phyloP scores from a whole-genome alignment of 2,113 vertebrate genomes.

The Labrus mixtus region DNA sequence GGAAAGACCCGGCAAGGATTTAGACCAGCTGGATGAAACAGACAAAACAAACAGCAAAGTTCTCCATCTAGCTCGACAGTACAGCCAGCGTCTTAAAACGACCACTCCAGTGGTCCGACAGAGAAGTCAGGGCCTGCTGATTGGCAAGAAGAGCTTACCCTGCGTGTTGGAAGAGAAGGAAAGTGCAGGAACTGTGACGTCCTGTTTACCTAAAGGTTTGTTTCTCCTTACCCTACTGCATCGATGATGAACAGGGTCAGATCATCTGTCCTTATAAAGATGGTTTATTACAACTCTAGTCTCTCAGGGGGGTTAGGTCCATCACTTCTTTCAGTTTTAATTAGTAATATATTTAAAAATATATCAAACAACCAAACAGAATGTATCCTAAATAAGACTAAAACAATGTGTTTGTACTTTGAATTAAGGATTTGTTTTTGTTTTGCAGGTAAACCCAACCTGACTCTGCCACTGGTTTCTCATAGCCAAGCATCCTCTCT shows the following conservation, averaged over 20 bases:
- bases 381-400: too few relatives aligned
- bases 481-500: conserved; percentile 32
- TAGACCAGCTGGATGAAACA: conserved; percentile 30
- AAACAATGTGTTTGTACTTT: too few relatives aligned
- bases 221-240: too few relatives aligned
- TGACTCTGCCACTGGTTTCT: conserved; percentile 57
- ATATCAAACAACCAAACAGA: too few relatives aligned
- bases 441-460: conserved; percentile 77
- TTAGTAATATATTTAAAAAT: too few relatives aligned
- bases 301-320: too few relatives aligned
- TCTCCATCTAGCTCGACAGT: conserved; percentile 90
- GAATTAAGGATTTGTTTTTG: background rate
- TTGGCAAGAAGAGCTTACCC: conserved; percentile 41
- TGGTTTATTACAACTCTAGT: too few relatives aligned
- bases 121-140: conserved; percentile 27
- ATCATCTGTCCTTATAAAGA: too few relatives aligned
- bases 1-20: conserved; percentile 9
- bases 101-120: conserved; percentile 42
- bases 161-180: conserved; percentile 77
- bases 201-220: too few relatives aligned
- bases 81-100: conserved; percentile 90
- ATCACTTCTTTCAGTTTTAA: too few relatives aligned
- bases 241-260: too few relatives aligned
- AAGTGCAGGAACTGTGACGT: background rate
- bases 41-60: conserved; percentile 85